Evolutionary conservation across 2,888 invertebrate genomes (phyloP), one percentile per base, ranked within the genome.

Genomic region (Brachylomia viminalis): DNA sequence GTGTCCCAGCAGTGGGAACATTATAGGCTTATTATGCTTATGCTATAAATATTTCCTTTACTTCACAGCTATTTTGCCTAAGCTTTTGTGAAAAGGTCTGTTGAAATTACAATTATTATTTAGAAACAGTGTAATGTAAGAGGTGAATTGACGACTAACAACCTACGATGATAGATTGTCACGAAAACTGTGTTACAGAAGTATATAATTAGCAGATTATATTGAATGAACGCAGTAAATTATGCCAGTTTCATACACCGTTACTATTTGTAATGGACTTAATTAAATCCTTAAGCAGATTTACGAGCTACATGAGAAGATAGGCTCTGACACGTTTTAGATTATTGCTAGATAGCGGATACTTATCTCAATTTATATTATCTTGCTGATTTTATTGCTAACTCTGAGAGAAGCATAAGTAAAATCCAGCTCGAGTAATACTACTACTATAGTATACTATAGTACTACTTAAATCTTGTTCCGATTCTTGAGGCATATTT

Each of bases 121-220:
- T 33, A 20, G 15, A 58, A 52, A 17, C 45, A n/a, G 23, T 71
- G 45, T 70, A 59, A 77, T n/a, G 62, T 61, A 67, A 69, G 59
- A 73, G 54, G 47, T 69, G 54, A 62, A 76, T 67, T 17, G 11
- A 27, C 47, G 15, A 33, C 27, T 64, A 45, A 74, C 66, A 65
- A 49, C 58, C n/a, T 74, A 74, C 83, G 52, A 72, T 69, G 79
- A 79, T 61, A 82, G 80, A 89, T 88, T 87, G 69, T 83, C 83
- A 83, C 83, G 80, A 73, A 75, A 74, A 62, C 65, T 75, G 59
- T 84, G 82, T 82, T 20, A 73, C 67, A 65, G 72, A 75, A 54
- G 45, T 71, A 13, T 67, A 73, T 80, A 70, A 80, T 77, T 80
- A 71, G 58, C 65, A 72, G 52, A 74, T 69, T 62, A 17, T 62